Evolutionary conservation across 92 coral and sea anemone species (phyloP), one percentile per base, ranked within the genome.

Genomic region (Zoanthus sansibaricus): DNA sequence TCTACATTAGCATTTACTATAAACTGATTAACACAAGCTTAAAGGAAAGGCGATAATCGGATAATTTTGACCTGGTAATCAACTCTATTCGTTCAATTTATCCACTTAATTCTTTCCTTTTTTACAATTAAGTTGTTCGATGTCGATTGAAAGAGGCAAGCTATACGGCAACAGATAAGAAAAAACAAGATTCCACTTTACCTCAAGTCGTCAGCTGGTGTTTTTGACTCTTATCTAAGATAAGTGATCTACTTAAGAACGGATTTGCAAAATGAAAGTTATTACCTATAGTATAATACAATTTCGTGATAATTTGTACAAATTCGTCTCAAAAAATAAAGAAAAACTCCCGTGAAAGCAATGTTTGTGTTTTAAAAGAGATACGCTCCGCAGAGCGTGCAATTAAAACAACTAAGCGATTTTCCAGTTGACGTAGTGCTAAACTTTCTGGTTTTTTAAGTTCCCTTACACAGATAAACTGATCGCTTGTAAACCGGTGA

Each of bases 121-220:
- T 83, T 80, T 94, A 76, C 90, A 94, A 94, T 93, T 93, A 94
- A 94, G 93, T 89, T 76, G 87, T 86, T 88, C 96, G 91, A 89
- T 94, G 91, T 92, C 68, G 91, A 61, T 64, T 78, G 94, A 88
- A 86, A 62, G 91, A 85, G 86, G 78, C 74, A 79, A 89, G 84
- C 83, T 76, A 51, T 82, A 90, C 82, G 78, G 92, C 15, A 89
- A 92, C 83, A 86, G 96, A 89, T 94, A 94, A 92, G 92, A 76
- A 48, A 90, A 87, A 87, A 70, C 37, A 84, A 75, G 71, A 58
- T 61, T 77, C 49, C 88, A 87, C 79, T 82, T 82, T 82, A 45
- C 75, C 66, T 80, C 47, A 80, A 62, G 45, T 62, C 44, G 52
- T 66, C 85, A 80, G 86, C 80, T 87, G 88, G 91, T 88, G 78